These are phyloP conservation scores for Rhimphoctona megacephalus DNA, from an alignment of 2,888 invertebrate genomes.

Conservation along the genomic window DNA sequence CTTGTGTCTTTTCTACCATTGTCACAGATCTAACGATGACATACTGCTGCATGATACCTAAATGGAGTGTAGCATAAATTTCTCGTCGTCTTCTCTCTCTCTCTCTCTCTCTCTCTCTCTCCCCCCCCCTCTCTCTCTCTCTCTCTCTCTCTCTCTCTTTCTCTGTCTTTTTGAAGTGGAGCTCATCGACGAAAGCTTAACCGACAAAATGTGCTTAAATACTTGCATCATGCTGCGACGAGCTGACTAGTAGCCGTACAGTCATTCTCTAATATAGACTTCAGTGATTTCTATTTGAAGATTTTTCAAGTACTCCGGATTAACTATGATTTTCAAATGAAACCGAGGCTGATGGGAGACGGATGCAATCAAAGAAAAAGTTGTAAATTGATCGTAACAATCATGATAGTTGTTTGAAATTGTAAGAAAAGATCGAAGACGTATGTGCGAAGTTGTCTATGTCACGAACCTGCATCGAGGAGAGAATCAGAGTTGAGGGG, in stretches of 20 bases:
- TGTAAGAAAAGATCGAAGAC: too few relatives aligned
- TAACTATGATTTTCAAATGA: background rate
- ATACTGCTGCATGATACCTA: slow-evolving; percentile 56
- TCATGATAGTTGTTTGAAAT: background rate
- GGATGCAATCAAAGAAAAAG: background rate
- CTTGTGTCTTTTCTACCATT: slow-evolving; percentile 56
- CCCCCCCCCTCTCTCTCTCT: too few relatives aligned
- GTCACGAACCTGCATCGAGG: too few relatives aligned
- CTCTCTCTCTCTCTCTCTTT: background rate
- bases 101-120: background rate
- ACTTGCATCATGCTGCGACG: slow-evolving; percentile 62
- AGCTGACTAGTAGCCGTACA: slow-evolving; percentile 45
- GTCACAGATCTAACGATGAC: slow-evolving; percentile 52
- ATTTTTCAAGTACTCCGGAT: background rate
- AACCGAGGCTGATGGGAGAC: background rate
- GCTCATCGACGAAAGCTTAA: slow-evolving; percentile 51
- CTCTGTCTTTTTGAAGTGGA: slow-evolving; percentile 30
- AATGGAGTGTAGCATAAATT: slow-evolving; percentile 14
- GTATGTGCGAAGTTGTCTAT: too few relatives aligned
- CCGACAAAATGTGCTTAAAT: slow-evolving; percentile 75
- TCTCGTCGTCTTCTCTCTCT: background rate
- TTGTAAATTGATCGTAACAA: background rate
- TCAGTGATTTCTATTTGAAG: slow-evolving; percentile 29
- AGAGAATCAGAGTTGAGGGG: too few relatives aligned
- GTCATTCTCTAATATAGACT: slow-evolving; percentile 44